Evolutionary conservation across 1,140 invertebrate genomes (phyloP).

Genomic region (Atta cephalotes): DNA sequence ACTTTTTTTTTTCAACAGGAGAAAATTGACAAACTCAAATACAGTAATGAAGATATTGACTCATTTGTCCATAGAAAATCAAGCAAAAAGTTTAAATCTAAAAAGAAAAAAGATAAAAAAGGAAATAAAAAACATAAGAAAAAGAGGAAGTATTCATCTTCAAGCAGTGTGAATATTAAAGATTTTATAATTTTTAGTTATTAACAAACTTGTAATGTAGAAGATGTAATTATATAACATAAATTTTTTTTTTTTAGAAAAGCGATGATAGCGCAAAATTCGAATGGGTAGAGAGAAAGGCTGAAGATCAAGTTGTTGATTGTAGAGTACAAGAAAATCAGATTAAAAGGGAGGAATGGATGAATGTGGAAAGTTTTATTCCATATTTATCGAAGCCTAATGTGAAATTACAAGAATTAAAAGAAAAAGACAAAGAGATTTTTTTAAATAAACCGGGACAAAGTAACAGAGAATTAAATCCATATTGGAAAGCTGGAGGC

Average conservation of each 20-base stretch:
- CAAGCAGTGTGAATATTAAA: constrained; percentile 66
- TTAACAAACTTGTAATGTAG: constrained; percentile 1
- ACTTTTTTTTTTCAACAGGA: not conserved
- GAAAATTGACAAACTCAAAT: not conserved
- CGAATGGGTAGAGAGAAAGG: constrained; percentile 87
- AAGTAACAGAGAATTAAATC: constrained; percentile 94
- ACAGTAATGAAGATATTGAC: constrained; percentile 13
- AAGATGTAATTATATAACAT: not conserved
- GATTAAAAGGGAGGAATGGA: constrained; percentile 85
- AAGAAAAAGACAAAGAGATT: constrained; percentile 84
- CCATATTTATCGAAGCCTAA: constrained; percentile 79
- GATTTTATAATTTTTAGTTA: constrained; percentile 24
- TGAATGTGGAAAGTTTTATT: constrained; percentile 83
- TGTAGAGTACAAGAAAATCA: constrained; percentile 40
- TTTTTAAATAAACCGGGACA: constrained; percentile 89
- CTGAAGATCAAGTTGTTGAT: constrained; percentile 8
- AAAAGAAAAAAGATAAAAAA: constrained; percentile 75
- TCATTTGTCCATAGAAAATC: not conserved
- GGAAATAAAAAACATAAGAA: constrained; percentile 76
- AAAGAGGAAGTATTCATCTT: constrained; percentile 69
- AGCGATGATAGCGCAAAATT: constrained; percentile 75
- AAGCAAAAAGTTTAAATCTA: constrained; percentile 53
- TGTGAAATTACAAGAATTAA: constrained; percentile 83
- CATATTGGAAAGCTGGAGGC: constrained; percentile 96
- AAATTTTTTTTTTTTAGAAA: constrained; percentile 55